These are phyloP conservation scores for Eciton burchellii DNA, from an alignment of 1,140 invertebrate species.

Conservation along the genomic window DNA sequence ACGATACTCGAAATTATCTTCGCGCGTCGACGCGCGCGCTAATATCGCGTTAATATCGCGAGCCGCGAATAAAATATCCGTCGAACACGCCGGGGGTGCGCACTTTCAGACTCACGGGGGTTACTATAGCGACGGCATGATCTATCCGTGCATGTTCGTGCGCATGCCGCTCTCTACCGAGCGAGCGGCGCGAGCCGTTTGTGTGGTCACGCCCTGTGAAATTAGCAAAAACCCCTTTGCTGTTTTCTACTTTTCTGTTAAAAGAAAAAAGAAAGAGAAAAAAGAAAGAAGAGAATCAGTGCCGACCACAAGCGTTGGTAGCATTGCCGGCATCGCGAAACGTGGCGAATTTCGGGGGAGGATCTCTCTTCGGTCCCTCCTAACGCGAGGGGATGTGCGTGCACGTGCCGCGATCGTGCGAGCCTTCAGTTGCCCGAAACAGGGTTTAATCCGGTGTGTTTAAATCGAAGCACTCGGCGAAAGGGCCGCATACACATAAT, in stretches of 20 bases:
- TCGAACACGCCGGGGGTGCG: slow-evolving; percentile 11
- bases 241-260: slow-evolving; percentile 40
- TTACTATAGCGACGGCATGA: slow-evolving; percentile 74
- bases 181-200: slow-evolving; percentile 50
- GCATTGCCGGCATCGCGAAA: neutral
- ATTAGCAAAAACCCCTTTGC: slow-evolving; percentile 65
- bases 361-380: neutral
- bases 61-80: slow-evolving; percentile 56
- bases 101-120: slow-evolving; percentile 66
- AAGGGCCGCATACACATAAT: neutral
- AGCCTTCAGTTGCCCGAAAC: neutral
- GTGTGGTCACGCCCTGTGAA: slow-evolving; percentile 75
- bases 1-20: neutral
- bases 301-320: neutral
- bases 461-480: neutral
- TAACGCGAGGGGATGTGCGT: neutral
- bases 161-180: slow-evolving; percentile 74
- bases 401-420: neutral
- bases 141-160: slow-evolving; percentile 71
- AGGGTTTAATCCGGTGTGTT: neutral
- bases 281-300: no score
- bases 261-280: slow-evolving; percentile 19
- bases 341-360: slow-evolving; percentile 20
- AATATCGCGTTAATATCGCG: slow-evolving; percentile 21
- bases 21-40: neutral